Evolutionary conservation across 2,113 vertebrate species (phyloP).

Genomic region (Scopus umbretta): DNA sequence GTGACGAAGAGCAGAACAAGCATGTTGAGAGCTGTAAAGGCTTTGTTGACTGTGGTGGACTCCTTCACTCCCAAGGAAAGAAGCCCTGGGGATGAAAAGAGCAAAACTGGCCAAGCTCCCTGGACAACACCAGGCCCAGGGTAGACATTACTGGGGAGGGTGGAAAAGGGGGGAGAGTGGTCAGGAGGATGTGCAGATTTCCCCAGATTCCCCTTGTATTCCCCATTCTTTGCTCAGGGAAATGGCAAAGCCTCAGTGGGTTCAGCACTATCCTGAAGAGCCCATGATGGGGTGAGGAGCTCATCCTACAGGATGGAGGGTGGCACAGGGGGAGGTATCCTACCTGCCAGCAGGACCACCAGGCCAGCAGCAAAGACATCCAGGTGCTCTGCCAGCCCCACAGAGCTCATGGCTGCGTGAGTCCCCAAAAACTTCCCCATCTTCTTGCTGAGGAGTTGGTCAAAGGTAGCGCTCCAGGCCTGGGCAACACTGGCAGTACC

Average conservation of each 20-base stretch:
- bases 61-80: slow-evolving; percentile 86
- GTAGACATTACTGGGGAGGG: background rate
- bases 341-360: slow-evolving; percentile 82
- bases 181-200: background rate
- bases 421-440: slow-evolving; percentile 71
- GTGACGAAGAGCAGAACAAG: slow-evolving; percentile 79
- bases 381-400: slow-evolving; percentile 80
- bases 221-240: background rate
- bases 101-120: background rate
- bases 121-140: background rate
- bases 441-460: slow-evolving; percentile 76
- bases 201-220: background rate
- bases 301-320: background rate
- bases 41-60: slow-evolving; percentile 82
- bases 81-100: slow-evolving; percentile 65
- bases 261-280: background rate
- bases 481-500: slow-evolving; percentile 84
- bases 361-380: slow-evolving; percentile 82
- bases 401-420: slow-evolving; percentile 60
- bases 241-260: background rate
- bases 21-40: slow-evolving; percentile 80
- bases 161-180: background rate
- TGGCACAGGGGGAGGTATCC: background rate
- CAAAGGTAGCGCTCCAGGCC: slow-evolving; percentile 86
- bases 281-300: rapidly evolving